phyloP scores from a whole-genome alignment of 2,888 invertebrate species.

The Ophioninae sp. region DNA sequence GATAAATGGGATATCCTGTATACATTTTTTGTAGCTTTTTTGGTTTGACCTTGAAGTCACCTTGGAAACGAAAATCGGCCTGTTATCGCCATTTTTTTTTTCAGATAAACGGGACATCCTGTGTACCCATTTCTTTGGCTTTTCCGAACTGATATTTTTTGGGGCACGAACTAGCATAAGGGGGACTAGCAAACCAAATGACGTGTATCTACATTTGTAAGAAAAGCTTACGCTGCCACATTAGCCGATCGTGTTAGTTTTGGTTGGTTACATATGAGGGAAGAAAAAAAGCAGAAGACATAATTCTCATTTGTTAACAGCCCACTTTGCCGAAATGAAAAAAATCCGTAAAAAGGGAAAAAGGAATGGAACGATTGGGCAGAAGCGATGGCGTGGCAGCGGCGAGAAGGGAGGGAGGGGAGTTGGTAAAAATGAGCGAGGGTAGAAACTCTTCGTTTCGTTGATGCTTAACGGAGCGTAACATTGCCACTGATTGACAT shows the following conservation, averaged over 20 bases:
- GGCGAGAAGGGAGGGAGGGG: neutral
- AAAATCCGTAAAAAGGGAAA: neutral
- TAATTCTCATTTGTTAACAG: neutral
- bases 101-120: too few species aligned
- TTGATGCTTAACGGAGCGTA: slow-evolving; percentile 34
- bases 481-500: slow-evolving; percentile 17
- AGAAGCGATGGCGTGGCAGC: neutral
- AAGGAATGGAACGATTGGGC: neutral
- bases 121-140: neutral
- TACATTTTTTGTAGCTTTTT: too few species aligned
- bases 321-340: neutral
- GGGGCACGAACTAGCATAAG: slow-evolving; percentile 44
- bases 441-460: neutral
- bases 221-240: too few species aligned
- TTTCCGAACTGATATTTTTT: slow-evolving; percentile 1
- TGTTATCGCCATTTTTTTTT: too few species aligned
- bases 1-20: too few species aligned
- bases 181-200: too few species aligned
- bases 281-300: neutral
- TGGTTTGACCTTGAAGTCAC: too few species aligned
- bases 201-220: too few species aligned
- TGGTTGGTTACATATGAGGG: too few species aligned
- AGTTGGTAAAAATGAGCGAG: neutral
- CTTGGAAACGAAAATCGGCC: too few species aligned
- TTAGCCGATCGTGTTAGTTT: too few species aligned